phyloP scores from a whole-genome alignment of 2,797 vertebrate genomes.

The Dendrocincla tyrannina region DNA sequence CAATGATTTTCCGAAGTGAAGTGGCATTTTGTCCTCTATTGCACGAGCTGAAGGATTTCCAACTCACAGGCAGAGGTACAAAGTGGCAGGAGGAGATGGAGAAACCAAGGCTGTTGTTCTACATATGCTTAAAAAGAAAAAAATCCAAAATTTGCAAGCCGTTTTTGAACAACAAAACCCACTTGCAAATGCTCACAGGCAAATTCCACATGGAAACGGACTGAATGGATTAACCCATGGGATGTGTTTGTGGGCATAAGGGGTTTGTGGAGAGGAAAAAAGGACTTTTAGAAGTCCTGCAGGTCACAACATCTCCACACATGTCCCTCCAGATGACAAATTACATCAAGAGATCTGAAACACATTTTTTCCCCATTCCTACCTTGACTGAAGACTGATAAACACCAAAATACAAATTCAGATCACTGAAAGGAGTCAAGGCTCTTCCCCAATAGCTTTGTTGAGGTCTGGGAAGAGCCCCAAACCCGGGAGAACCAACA shows the following conservation, averaged over 20 bases:
- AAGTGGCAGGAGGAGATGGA: background rate
- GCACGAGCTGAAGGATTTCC: background rate
- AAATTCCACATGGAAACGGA: background rate
- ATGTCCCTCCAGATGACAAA: background rate
- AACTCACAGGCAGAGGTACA: background rate
- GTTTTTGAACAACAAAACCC: background rate
- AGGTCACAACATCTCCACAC: background rate
- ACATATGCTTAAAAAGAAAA: background rate
- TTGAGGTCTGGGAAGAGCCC: background rate
- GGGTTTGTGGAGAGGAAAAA: background rate
- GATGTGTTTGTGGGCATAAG: background rate
- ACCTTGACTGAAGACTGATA: background rate
- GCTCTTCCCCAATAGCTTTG: background rate
- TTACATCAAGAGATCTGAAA: background rate
- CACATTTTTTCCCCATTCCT: accelerated
- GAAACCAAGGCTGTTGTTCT: background rate
- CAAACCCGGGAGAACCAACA: accelerated
- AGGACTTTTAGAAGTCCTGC: background rate
- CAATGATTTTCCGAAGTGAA: background rate
- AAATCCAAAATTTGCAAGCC: background rate
- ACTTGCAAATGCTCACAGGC: background rate
- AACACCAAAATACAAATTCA: background rate
- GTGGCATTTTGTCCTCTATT: background rate
- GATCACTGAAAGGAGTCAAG: background rate
- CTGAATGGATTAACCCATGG: accelerated